Base-by-base conservation (phyloP, 2,113 vertebrate species). In the Ploceus nigricollis region DNA sequence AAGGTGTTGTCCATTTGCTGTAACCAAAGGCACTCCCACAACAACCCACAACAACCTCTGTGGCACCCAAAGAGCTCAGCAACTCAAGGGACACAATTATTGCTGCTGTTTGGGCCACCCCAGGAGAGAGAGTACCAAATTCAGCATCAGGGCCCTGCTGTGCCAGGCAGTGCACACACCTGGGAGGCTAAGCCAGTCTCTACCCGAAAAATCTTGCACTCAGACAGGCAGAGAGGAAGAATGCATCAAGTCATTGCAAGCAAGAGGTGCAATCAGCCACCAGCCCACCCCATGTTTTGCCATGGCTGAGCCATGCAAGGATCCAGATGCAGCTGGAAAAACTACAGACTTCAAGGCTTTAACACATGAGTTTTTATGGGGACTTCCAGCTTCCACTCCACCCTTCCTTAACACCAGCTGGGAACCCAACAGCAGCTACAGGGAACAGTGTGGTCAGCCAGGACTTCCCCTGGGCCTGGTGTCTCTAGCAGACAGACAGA, bases 401-500 rank as follows among this genome's bases (percentile, higher is more conserved):
- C 0, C 5, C 30, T 69, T 71, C 82, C 30, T 50, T 30, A 53
- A 66, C 11, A 50, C 31, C 15, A 61, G 6, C 4, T 6, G 3
- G 21, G 56, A 84, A 80, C 20, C 47, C 48, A 69, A 18, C 0
- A 4, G 42, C 53, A 30, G 66, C 44, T 70, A 11, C 2, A 6
- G 48, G 48, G 51, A 81, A 85, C 51, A 39, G 33, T 0, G 1
- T 39, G 48, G 58, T 82, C 53, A 80, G 78, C 15, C 47, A 78
- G 76, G 50, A 86, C 22, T 47, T 70, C 57, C 77, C 37, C 79
- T 13, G 13, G 13, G 28, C 66, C 45, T 72, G 9, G 13, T 30
- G n/a, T n/a, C 61, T 0, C 0, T 1, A 71, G 61, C 70, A n/a
- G 13, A 2, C 1, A 28, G 53, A 63, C 47, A 90, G 53, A 35